phyloP scores from a whole-genome alignment of 2,797 vertebrate genomes.

The Phalloptychus januarius region DNA sequence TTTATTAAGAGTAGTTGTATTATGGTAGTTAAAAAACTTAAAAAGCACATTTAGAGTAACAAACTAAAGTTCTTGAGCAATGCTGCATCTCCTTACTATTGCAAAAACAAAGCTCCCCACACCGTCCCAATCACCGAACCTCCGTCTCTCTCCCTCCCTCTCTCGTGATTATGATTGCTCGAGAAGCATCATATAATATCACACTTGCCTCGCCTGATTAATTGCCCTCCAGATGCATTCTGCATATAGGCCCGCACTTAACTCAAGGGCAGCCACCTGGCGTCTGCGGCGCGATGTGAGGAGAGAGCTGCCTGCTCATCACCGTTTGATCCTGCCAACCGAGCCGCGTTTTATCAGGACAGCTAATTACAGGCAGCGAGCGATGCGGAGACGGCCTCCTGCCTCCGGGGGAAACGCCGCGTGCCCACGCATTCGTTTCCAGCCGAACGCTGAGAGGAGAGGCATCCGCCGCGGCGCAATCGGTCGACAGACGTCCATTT shows the following conservation, averaged over 20 bases:
- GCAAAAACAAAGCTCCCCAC: conserved; percentile 39
- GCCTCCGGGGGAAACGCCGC: conserved; percentile 60
- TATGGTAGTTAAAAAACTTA: neutral
- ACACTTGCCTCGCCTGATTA: conserved; percentile 62
- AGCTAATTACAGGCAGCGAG: conserved; percentile 71
- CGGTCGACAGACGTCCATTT: conserved; percentile 40
- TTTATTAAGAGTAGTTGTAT: conserved; percentile 18
- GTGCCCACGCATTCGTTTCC: conserved; percentile 66
- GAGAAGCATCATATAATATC: conserved; percentile 55
- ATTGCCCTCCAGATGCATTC: conserved; percentile 71
- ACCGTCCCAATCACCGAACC: conserved; percentile 32
- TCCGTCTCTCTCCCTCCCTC: conserved; percentile 18
- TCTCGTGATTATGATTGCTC: conserved; percentile 51
- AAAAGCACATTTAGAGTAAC: conserved; percentile 35
- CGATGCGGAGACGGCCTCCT: conserved; percentile 65
- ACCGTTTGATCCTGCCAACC: conserved; percentile 74
- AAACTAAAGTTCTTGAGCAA: conserved; percentile 28
- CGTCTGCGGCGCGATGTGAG: conserved; percentile 59
- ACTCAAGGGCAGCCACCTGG: conserved; percentile 77
- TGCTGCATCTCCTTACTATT: conserved; percentile 30
- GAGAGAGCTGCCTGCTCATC: conserved; percentile 72
- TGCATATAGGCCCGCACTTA: conserved; percentile 60
- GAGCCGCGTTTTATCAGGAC: conserved; percentile 66
- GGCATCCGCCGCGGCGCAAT: conserved; percentile 19
- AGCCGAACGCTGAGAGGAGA: conserved; percentile 40